A percentile compares a stretch with the other conserved stretches of the same genome.
These are phyloP conservation scores for Piprites chloris DNA, from an alignment of 2,113 vertebrate genomes.

Conservation along the genomic window DNA sequence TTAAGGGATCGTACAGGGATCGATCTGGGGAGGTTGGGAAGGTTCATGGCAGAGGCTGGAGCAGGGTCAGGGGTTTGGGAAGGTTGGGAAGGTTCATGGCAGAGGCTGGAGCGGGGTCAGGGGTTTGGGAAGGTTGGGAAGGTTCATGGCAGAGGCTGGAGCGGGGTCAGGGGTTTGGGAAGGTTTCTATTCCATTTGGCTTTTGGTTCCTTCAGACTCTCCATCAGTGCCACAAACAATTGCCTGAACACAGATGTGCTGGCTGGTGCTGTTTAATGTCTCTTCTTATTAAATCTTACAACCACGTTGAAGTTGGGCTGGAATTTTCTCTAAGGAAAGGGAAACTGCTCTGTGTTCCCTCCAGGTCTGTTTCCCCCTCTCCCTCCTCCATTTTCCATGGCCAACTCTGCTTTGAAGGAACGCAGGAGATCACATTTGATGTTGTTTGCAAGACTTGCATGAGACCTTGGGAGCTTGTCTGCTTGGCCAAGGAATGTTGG, in stretches of 20 bases:
- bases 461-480: neutral
- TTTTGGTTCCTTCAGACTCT: neutral
- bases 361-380: neutral
- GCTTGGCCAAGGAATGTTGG: neutral
- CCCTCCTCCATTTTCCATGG: neutral
- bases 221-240: neutral
- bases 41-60: too few species aligned
- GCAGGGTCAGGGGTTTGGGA: neutral
- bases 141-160: neutral
- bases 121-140: neutral
- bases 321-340: neutral
- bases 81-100: too few species aligned
- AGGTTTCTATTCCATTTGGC: neutral
- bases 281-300: neutral
- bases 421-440: neutral
- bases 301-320: neutral
- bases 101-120: neutral
- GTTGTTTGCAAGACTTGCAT: neutral
- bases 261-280: neutral
- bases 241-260: neutral
- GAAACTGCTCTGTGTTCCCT: neutral
- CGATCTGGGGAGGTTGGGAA: too few species aligned
- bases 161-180: neutral
- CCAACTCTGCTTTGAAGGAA: neutral
- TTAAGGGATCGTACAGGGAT: too few species aligned